phyloP scores from a whole-genome alignment of 1,140 invertebrate genomes.

The Drosophila truncata region DNA sequence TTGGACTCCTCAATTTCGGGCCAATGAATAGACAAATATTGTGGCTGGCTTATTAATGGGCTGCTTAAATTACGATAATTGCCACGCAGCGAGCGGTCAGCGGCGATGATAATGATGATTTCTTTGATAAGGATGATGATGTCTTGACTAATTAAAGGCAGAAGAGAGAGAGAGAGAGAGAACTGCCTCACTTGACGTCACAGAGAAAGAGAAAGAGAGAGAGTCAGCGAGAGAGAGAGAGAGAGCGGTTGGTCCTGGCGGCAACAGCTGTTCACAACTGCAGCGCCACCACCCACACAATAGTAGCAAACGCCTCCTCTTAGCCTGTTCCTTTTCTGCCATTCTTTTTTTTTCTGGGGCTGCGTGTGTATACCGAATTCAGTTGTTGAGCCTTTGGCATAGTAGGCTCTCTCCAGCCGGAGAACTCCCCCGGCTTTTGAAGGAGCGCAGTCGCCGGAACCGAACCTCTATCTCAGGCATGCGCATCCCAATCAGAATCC shows the following conservation, averaged over 20 bases:
- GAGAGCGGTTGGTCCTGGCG: slow-evolving; percentile 5
- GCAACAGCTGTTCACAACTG: slow-evolving; percentile 70
- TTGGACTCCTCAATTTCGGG: slow-evolving; percentile 36
- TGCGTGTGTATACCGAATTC: slow-evolving; percentile 62
- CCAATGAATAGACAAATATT: slow-evolving; percentile 74
- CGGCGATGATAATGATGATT: slow-evolving; percentile 11
- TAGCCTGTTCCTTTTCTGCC: neutral
- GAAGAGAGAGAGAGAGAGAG: slow-evolving; percentile 2
- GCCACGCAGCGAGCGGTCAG: slow-evolving; percentile 41
- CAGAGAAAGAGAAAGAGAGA: slow-evolving; percentile 9
- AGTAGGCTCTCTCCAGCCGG: slow-evolving; percentile 11
- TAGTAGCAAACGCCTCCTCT: slow-evolving; percentile 18
- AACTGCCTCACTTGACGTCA: slow-evolving; percentile 68
- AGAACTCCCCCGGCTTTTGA: slow-evolving; percentile 54
- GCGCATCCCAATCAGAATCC: slow-evolving; percentile 37
- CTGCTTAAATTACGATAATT: slow-evolving; percentile 56
- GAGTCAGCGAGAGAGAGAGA: neutral
- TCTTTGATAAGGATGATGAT: slow-evolving; percentile 27
- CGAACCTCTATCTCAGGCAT: slow-evolving; percentile 34
- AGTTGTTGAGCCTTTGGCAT: slow-evolving; percentile 68
- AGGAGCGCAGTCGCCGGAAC: slow-evolving; percentile 47
- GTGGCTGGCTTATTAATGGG: slow-evolving; percentile 72
- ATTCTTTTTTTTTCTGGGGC: neutral
- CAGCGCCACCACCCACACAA: slow-evolving; percentile 50
- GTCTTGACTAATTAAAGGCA: slow-evolving; percentile 62